Base-by-base conservation (phyloP, 2,113 vertebrate genomes). In the Limanda limanda region DNA sequence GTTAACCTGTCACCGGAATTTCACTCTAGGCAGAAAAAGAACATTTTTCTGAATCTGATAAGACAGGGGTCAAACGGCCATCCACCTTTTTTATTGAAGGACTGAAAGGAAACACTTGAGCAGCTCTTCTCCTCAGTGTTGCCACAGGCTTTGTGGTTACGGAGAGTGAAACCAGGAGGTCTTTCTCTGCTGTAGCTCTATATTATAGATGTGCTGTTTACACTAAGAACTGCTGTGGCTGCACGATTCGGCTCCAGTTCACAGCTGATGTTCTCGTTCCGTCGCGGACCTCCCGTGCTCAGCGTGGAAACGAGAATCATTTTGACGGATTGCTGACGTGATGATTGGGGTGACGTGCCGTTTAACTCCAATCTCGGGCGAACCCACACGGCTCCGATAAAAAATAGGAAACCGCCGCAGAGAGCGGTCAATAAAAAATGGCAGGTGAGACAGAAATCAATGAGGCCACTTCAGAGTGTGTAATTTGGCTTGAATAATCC, bases 391-490 rank as follows among this genome's bases (percentile, higher is more conserved):
- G 23, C 37, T 58, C 64, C 65, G 37, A 77, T 56, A 51, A 74
- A 86, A 74, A 86, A 74, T 9, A 42, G 59, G 66, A 83, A 82
- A 52, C 35, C 3, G 40, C 62, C 0, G 1, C 66, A 76, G 74
- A 67, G 55, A 67, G n/a, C 24, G 55, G 59, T 89, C 84, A 76
- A 89, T 88, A 82, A 77, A 91, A 91, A 87, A 84, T 89, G 84
- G 77, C 83, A 87, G 81, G 72, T 82, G 84, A 80, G 68, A 68
- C 21, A 10, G 57, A 80, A 87, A 91, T 90, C 88, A 84, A 89
- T 88, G 74, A 66, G 66, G 71, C 79, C 83, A 82, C 89, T 88
- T 84, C 65, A 79, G 68, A 47, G 75, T 35, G 78, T 81, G 76
- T 82, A 78, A 89, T 89, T 89, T 86, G 74, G 66, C 78, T 78